Evolutionary conservation across 2,113 vertebrate species (phyloP).

Genomic region (Larimichthys polyactis): DNA sequence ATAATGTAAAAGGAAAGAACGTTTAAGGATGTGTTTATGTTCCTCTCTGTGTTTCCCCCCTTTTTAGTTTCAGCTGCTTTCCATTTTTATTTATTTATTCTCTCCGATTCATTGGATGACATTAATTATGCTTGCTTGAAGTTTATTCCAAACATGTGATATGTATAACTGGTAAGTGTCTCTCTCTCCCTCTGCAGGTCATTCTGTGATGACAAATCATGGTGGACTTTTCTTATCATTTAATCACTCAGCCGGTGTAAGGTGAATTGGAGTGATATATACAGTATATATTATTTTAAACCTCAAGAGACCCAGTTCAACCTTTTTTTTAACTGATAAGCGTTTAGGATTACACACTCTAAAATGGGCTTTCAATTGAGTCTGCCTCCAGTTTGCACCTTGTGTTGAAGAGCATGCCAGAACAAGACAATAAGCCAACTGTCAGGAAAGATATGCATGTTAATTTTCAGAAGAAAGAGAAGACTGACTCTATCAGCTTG

Average conservation of each 20-base stretch:
- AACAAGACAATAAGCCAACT: conserved; percentile 64
- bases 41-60: background rate
- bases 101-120: background rate
- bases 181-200: conserved; percentile 57
- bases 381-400: conserved; percentile 33
- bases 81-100: conserved; percentile 22
- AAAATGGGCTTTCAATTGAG: conserved; percentile 25
- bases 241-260: conserved; percentile 16
- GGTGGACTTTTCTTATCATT: conserved; percentile 29
- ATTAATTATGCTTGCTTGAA: background rate
- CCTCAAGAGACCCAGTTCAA: background rate
- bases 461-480: conserved; percentile 41
- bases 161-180: conserved; percentile 4
- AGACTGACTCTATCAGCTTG: conserved; percentile 54
- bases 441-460: conserved; percentile 56
- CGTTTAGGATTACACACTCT: conserved; percentile 22
- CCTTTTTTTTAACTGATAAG: conserved; percentile 22
- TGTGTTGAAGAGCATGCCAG: conserved; percentile 63
- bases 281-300: conserved; percentile 3
- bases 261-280: conserved; percentile 27
- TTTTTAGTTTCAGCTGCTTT: background rate
- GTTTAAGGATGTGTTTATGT: background rate
- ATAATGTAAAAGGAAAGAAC: conserved; percentile 14
- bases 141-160: conserved; percentile 5
- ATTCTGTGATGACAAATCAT: conserved; percentile 42